Conservation (phyloP, 2,113 vertebrate genomes). For the Craseonycteris thonglongyai region DNA sequence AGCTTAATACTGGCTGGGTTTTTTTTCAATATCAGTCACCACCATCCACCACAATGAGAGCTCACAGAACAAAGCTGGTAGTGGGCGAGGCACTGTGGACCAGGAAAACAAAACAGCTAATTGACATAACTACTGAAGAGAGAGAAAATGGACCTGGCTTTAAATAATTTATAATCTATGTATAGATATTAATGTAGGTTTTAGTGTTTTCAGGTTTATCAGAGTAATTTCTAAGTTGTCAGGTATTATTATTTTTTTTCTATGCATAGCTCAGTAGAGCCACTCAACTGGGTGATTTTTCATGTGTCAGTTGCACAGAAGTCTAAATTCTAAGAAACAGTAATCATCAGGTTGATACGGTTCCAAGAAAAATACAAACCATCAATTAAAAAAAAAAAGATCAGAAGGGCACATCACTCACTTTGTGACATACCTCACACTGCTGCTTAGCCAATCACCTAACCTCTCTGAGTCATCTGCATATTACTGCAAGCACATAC, state of each 20-base stretch:
- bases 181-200: not conserved
- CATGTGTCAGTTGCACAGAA: not conserved
- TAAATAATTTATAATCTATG: not conserved
- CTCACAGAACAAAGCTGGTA: not conserved
- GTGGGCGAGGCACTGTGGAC: not conserved
- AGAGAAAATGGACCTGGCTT: not conserved
- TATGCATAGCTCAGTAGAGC: not conserved
- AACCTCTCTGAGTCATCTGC: not conserved
- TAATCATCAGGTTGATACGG: slow-evolving; percentile 21
- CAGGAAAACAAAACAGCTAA: not conserved
- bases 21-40: not conserved
- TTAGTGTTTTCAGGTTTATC: not conserved
- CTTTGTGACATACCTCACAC: not conserved
- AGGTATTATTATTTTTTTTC: not conserved
- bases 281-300: not conserved
- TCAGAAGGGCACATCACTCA: not conserved
- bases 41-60: not conserved
- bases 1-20: not conserved
- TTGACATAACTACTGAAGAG: not conserved
- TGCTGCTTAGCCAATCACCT: slow-evolving; percentile 6
- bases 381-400: not conserved
- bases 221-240: not conserved
- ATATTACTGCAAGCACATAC: not conserved
- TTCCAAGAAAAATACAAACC: slow-evolving; percentile 67
- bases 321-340: slow-evolving; percentile 55